These are phyloP conservation scores for Cyclophora albipunctata DNA, from an alignment of 2,888 invertebrate species.

Conservation along the genomic window DNA sequence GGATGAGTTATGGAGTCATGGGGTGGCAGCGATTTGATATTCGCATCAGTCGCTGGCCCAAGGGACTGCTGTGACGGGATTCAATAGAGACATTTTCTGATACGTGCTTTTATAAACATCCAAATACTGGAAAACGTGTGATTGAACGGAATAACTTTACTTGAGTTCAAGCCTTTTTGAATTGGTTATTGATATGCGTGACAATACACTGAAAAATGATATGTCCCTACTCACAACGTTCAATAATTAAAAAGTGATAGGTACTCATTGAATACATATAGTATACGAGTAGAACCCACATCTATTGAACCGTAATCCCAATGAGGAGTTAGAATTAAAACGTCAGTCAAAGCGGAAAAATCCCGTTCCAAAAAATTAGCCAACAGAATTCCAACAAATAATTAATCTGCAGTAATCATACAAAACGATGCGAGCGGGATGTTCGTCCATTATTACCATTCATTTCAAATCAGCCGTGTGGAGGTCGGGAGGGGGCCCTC, in stretches of 20 bases:
- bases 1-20: slow-evolving; percentile 62
- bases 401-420: slow-evolving; percentile 76
- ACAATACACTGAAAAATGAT: too few relatives aligned
- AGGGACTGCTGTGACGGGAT: slow-evolving; percentile 57
- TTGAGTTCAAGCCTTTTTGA: background rate
- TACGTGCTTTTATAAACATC: slow-evolving; percentile 48
- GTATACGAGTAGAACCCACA: background rate
- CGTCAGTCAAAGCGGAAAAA: slow-evolving; percentile 72
- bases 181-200: slow-evolving; percentile 5
- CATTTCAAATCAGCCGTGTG: slow-evolving; percentile 74
- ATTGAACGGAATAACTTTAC: background rate
- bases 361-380: slow-evolving; percentile 73
- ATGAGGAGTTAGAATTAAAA: slow-evolving; percentile 66
- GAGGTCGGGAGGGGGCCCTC: slow-evolving; percentile 50
- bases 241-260: too few relatives aligned
- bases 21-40: slow-evolving; percentile 70
- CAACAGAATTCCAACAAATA: slow-evolving; percentile 73
- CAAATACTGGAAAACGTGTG: slow-evolving; percentile 36
- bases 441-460: slow-evolving; percentile 72
- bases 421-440: slow-evolving; percentile 73
- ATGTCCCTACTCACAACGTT: too few relatives aligned
- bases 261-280: too few relatives aligned
- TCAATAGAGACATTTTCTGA: slow-evolving; percentile 50
- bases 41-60: slow-evolving; percentile 58
- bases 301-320: slow-evolving; percentile 29